Percentiles rank a stretch among this genome's conserved stretches.
Evolutionary conservation across 2,113 vertebrate genomes (phyloP).

Genomic region (Nothobranchius furzeri): DNA sequence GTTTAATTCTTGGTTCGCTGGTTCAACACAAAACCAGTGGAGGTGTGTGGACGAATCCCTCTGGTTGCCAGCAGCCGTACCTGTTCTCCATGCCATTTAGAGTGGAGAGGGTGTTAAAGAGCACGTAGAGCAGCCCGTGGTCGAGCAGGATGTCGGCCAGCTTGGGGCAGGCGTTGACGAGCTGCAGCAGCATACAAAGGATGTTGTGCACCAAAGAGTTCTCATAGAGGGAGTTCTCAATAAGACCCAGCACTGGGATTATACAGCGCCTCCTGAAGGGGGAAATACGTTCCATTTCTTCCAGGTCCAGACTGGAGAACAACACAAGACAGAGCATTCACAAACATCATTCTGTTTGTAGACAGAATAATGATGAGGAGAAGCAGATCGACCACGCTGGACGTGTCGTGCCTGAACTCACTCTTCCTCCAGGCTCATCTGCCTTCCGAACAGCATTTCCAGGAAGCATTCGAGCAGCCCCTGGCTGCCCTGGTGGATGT

Average conservation of each 20-base stretch:
- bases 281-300: conserved; percentile 89
- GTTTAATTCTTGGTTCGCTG: conserved; percentile 44
- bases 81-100: conserved; percentile 93
- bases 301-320: conserved; percentile 86
- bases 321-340: neutral
- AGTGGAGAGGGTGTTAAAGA: conserved; percentile 93
- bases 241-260: conserved; percentile 91
- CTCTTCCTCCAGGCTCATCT: conserved; percentile 92
- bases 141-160: conserved; percentile 95
- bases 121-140: conserved; percentile 93
- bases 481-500: conserved; percentile 91
- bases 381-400: neutral
- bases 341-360: neutral
- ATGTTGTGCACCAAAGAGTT: conserved; percentile 89
- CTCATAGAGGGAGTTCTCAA: conserved; percentile 94
- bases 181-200: conserved; percentile 91
- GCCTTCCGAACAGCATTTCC: conserved; percentile 91
- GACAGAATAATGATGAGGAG: neutral
- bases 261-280: conserved; percentile 93
- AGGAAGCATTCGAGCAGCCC: conserved; percentile 91
- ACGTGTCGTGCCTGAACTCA: conserved; percentile 57
- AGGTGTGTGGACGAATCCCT: conserved; percentile 24
- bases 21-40: conserved; percentile 29
- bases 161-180: conserved; percentile 93
- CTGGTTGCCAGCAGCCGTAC: conserved; percentile 74